phyloP scores from a whole-genome alignment of 2,797 vertebrate genomes.

The Halcyon smyrnensis region DNA sequence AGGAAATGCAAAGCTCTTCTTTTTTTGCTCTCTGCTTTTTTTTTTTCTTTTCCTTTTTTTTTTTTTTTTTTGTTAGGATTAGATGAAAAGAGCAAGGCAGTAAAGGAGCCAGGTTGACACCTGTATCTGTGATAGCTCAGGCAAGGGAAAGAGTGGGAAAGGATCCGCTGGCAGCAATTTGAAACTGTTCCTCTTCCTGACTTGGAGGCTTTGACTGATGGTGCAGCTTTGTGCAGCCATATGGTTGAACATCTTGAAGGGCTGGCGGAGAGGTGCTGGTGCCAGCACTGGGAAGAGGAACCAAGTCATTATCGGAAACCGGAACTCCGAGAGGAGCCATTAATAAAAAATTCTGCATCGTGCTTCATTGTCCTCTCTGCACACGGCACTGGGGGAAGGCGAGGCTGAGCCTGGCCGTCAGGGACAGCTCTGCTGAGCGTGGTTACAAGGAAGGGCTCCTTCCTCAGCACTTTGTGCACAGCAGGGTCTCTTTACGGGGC shows the following conservation, averaged over 20 bases:
- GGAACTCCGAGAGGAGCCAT: not conserved
- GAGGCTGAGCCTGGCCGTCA: not conserved
- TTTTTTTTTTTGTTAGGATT: not conserved
- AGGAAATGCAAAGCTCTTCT: constrained; percentile 56
- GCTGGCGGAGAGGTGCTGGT: constrained; percentile 26
- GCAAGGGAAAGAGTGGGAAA: constrained; percentile 24
- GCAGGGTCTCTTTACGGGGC: not conserved
- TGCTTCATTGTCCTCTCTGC: not conserved
- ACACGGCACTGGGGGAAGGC: not conserved
- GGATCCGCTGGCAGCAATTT: constrained; percentile 24
- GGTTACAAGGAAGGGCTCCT: not conserved
- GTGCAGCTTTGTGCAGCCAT: constrained; percentile 53
- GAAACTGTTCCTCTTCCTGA: constrained; percentile 37
- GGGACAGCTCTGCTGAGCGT: not conserved
- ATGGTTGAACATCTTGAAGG: constrained; percentile 67
- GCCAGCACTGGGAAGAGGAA: constrained; percentile 39
- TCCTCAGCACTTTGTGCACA: not conserved
- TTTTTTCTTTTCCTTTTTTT: not conserved
- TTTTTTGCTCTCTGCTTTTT: not conserved
- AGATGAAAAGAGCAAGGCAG: constrained; percentile 24
- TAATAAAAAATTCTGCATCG: not conserved
- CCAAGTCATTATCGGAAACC: constrained; percentile 42
- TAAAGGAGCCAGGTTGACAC: constrained; percentile 36
- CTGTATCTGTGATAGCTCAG: constrained; percentile 57
- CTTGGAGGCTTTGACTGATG: constrained; percentile 47